These are phyloP conservation scores for Papilio aristodemus DNA, from an alignment of 1,140 invertebrate species.

Conservation along the genomic window DNA sequence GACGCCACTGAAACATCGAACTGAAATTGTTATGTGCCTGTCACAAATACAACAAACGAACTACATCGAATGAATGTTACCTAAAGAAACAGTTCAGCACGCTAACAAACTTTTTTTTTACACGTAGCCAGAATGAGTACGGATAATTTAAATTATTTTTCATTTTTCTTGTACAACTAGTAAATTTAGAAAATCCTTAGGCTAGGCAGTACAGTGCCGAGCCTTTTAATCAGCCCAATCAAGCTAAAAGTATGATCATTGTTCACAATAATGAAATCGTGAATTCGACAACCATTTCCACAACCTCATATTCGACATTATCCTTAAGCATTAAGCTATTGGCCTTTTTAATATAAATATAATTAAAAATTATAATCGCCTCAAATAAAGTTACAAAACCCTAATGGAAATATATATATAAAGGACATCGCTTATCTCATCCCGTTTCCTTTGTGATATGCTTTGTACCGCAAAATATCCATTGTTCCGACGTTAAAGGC, in stretches of 20 bases:
- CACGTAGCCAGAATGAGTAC: neutral
- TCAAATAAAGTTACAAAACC: neutral
- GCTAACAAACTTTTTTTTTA: constrained; percentile 1
- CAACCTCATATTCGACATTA: too few species aligned
- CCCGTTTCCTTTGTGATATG: neutral
- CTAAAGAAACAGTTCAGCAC: neutral
- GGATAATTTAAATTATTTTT: too few species aligned
- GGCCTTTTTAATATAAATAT: too few species aligned
- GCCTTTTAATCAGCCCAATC: too few species aligned
- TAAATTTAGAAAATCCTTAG: neutral
- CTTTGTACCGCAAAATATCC: constrained; percentile 1
- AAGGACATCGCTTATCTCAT: constrained; percentile 13
- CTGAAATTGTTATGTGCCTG: constrained; percentile 9
- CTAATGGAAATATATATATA: neutral
- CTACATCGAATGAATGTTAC: neutral
- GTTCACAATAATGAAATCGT: too few species aligned
- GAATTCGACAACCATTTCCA: too few species aligned
- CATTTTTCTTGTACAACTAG: neutral
- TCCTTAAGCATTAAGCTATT: too few species aligned
- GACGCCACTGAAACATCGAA: neutral
- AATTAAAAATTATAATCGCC: neutral
- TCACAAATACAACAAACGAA: constrained; percentile 1
- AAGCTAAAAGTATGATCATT: too few species aligned
- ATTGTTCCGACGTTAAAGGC: constrained; percentile 1
- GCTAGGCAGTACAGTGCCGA: too few species aligned